A percentile compares a stretch with the other conserved stretches of the same genome.
phyloP scores from a whole-genome alignment of 2,113 vertebrate species.

The Pachyramphus minor region DNA sequence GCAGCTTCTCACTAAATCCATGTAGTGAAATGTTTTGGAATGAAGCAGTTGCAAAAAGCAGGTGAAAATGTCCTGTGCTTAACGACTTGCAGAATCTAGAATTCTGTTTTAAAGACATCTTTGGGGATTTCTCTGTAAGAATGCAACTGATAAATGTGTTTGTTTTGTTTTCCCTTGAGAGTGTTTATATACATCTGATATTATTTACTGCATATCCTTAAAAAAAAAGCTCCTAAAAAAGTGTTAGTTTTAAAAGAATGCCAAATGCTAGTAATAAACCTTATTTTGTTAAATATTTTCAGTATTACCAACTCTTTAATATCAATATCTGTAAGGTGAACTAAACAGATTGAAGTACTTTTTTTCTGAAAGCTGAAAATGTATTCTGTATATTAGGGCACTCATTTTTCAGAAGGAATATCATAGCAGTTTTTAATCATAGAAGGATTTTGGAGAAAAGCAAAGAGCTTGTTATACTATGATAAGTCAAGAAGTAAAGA shows the following conservation, averaged over 20 bases:
- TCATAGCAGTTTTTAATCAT: background rate
- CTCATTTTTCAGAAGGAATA: background rate
- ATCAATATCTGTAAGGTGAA: background rate
- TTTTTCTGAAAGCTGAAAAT: background rate
- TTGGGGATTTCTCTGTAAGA: slow-evolving; percentile 12
- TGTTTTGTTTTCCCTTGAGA: slow-evolving; percentile 1
- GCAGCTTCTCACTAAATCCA: slow-evolving; percentile 40
- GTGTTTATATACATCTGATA: background rate
- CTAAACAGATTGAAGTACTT: background rate
- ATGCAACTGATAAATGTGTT: slow-evolving; percentile 29
- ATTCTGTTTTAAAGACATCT: slow-evolving; percentile 23
- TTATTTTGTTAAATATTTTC: background rate
- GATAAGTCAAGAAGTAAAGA: background rate
- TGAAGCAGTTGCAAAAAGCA: slow-evolving; percentile 32
- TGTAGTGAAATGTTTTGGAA: slow-evolving; percentile 31
- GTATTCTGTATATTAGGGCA: background rate
- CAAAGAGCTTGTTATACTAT: background rate
- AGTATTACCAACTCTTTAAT: background rate
- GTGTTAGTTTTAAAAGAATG: background rate
- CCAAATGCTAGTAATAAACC: background rate
- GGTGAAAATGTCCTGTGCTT: slow-evolving; percentile 44
- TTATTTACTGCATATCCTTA: background rate
- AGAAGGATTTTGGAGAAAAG: background rate
- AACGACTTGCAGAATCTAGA: slow-evolving; percentile 4
- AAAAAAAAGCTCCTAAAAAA: background rate